Base-by-base conservation (phyloP, 92 coral and sea anemone species). In the Zoanthus sansibaricus region DNA sequence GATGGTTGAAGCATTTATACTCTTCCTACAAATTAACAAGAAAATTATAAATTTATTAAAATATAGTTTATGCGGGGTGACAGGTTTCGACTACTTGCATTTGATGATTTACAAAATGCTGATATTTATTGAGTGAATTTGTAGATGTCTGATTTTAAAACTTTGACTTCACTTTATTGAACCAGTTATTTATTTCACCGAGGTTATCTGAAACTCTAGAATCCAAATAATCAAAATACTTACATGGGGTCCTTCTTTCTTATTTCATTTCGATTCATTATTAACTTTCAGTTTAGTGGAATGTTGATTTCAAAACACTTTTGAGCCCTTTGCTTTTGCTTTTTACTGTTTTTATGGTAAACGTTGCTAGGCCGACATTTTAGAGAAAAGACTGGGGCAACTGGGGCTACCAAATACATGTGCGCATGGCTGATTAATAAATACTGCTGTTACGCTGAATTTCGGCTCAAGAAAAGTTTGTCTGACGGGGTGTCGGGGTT, bases 261-360 rank as follows among this genome's bases (percentile, higher is more conserved):
- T 56, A 69, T 67, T 17, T 94, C 98, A 46, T 89, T 86, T 77
- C 98, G 93, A 79, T 94, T 94, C 98, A 94, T 94, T 72, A 17
- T 77, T 20, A 37, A 55, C 11, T 17, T 12, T 3, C 42, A 33
- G 42, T 0, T 33, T 1, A 33, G 42, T 33, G 42, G 42, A 33
- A 33, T 33, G 42, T 33, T 33, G 42, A 33, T 33, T 33, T 33
- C 42, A 33, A 33, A 33, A 33, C 1, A 61, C 16, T 14, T 66
- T 61, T 20, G 69, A 61, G 20, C 7, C 13, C 83, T 61, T 7
- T 25, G 7, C 9, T 56, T 62, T 45, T 71, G 42, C 44, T 45
- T n/a, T n/a, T n/a, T n/a, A n/a, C 68, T 18, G 86, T 76, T 79
- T 83, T 74, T 67, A n/a, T 72, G 0, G 68, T 87, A 91, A 93